phyloP scores from a whole-genome alignment of 1,140 invertebrate species.

The Aphidius ervi region DNA sequence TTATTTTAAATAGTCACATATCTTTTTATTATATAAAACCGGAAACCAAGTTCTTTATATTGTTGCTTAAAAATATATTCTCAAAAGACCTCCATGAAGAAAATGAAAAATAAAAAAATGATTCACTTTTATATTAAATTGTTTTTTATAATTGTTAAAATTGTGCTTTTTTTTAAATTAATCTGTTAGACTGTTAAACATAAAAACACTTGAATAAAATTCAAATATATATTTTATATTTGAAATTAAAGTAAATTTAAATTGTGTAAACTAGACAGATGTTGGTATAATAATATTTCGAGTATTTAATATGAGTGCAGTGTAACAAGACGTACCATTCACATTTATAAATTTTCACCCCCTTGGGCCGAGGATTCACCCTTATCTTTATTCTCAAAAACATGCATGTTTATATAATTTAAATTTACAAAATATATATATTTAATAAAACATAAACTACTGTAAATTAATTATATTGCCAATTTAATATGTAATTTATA shows the following conservation, averaged over 20 bases:
- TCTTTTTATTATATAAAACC: background rate
- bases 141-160: background rate
- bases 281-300: conserved; percentile 14
- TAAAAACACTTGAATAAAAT: too few relatives aligned
- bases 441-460: too few relatives aligned
- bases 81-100: background rate
- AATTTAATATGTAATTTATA: conserved; percentile 1
- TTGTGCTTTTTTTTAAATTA: too few relatives aligned
- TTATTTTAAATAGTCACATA: conserved; percentile 25
- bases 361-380: background rate
- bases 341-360: conserved; percentile 5
- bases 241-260: conserved; percentile 7
- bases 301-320: background rate
- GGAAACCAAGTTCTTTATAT: conserved; percentile 12
- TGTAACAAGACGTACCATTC: conserved; percentile 46
- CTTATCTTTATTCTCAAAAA: too few relatives aligned
- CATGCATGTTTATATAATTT: conserved; percentile 4
- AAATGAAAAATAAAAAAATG: background rate
- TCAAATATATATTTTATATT: too few relatives aligned
- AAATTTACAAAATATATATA: background rate
- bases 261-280: conserved; percentile 43
- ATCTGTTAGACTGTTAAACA: too few relatives aligned
- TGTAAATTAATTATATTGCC: background rate
- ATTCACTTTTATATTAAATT: background rate
- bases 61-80: background rate